These are phyloP conservation scores for Acanthosoma haemorrhoidale DNA, from an alignment of 2,888 invertebrate species.

Conservation along the genomic window DNA sequence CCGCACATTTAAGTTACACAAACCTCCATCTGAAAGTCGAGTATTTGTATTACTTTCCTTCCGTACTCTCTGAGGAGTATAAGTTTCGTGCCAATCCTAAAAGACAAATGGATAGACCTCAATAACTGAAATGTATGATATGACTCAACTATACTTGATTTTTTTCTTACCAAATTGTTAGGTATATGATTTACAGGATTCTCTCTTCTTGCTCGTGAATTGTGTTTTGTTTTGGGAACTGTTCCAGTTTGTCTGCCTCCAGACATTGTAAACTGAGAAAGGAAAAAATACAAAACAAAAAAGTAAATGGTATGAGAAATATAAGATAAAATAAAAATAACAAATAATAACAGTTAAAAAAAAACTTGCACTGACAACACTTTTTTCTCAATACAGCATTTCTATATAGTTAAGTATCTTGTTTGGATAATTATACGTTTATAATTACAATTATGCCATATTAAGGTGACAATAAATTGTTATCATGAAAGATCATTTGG, in stretches of 20 bases:
- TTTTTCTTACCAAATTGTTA: conserved; percentile 39
- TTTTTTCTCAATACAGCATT: background rate
- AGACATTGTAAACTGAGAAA: conserved; percentile 31
- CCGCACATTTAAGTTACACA: conserved; percentile 1
- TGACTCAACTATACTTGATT: background rate
- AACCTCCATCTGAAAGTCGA: conserved; percentile 39
- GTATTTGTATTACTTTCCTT: conserved; percentile 41
- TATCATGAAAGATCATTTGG: too few relatives aligned
- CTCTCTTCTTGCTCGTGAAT: conserved; percentile 39
- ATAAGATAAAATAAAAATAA: background rate
- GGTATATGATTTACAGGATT: conserved; percentile 39
- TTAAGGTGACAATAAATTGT: too few relatives aligned
- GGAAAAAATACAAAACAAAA: background rate
- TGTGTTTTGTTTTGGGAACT: conserved; percentile 41
- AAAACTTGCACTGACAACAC: background rate
- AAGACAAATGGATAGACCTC: background rate
- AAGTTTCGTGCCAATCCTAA: conserved; percentile 40
- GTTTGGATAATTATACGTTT: too few relatives aligned
- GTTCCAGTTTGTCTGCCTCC: conserved; percentile 40
- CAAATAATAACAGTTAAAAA: background rate
- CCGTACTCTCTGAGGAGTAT: conserved; percentile 35
- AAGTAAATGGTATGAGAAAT: background rate
- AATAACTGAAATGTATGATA: background rate
- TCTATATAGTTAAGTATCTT: too few relatives aligned
- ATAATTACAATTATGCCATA: too few relatives aligned